Conservation (phyloP, 2,888 invertebrate species). For the Melipona bicolor region DNA sequence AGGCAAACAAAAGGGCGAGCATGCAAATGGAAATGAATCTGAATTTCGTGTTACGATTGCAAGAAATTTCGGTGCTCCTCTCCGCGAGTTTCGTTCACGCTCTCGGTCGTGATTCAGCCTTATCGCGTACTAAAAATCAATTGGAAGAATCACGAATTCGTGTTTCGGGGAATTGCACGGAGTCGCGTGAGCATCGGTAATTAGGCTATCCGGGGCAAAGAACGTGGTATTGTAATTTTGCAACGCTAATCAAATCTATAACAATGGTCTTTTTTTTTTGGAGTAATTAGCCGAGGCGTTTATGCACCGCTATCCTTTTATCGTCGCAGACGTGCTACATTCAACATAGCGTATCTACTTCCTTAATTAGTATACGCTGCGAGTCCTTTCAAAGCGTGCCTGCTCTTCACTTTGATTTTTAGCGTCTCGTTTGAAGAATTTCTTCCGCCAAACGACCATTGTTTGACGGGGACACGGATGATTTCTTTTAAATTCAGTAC, state of each 20-base stretch:
- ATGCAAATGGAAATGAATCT: conserved; percentile 7
- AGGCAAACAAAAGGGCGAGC: neutral
- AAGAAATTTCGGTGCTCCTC: neutral
- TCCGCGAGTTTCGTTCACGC: neutral
- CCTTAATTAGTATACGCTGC: conserved; percentile 50
- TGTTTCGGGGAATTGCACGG: neutral
- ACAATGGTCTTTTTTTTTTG: conserved; percentile 28
- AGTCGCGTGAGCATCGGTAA: conserved; percentile 29
- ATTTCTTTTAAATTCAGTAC: too few relatives aligned
- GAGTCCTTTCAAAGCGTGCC: conserved; percentile 8
- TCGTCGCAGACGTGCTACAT: conserved; percentile 43
- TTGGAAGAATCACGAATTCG: neutral
- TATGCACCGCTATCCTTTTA: conserved; percentile 48
- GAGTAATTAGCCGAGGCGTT: conserved; percentile 41
- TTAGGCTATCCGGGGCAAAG: conserved; percentile 16
- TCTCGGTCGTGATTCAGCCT: neutral
- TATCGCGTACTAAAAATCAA: neutral
- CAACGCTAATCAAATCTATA: conserved; percentile 30
- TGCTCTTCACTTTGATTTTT: neutral
- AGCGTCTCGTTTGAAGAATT: neutral
- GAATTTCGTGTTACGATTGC: conserved; percentile 2
- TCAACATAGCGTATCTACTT: conserved; percentile 48
- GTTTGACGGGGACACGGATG: too few relatives aligned
- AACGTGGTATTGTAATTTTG: neutral
- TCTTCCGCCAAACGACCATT: neutral